Percentiles rank a stretch among this genome's conserved stretches.
These are phyloP conservation scores for Bryconaethiops microstoma DNA, from an alignment of 2,797 vertebrate genomes.

Conservation along the genomic window DNA sequence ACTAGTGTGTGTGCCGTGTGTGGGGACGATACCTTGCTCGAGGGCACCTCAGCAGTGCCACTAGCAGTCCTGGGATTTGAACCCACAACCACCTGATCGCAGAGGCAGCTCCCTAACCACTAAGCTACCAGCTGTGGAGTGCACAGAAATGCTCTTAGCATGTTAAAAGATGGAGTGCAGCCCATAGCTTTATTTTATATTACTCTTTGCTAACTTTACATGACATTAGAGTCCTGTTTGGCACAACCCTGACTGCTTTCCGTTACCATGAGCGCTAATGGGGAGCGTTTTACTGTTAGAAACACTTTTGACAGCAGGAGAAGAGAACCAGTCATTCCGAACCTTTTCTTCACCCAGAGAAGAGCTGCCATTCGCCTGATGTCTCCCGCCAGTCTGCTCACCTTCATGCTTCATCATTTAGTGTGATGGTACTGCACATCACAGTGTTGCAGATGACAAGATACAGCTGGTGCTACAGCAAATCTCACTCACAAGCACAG, in stretches of 20 bases:
- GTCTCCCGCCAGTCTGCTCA: background rate
- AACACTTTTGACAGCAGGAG: slow-evolving; percentile 7
- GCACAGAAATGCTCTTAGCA: background rate
- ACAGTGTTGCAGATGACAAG: background rate
- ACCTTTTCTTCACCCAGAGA: background rate
- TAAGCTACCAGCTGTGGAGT: too few species aligned
- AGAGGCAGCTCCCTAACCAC: too few species aligned
- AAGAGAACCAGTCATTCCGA: slow-evolving; percentile 5
- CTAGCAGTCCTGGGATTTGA: too few species aligned
- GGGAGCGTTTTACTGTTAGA: background rate
- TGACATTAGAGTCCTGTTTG: background rate
- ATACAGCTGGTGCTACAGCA: background rate
- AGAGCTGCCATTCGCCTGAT: background rate
- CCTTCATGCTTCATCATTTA: background rate
- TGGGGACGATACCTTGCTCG: too few species aligned
- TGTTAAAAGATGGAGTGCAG: background rate
- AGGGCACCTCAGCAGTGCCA: too few species aligned
- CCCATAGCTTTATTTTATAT: background rate
- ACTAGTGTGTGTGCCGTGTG: too few species aligned
- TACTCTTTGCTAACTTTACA: background rate
- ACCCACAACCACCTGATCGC: too few species aligned
- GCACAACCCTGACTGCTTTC: background rate
- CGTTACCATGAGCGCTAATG: background rate
- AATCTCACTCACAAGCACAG: background rate
- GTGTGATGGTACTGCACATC: background rate